phyloP scores from a whole-genome alignment of 2,113 vertebrate genomes.

The Catagonus wagneri region DNA sequence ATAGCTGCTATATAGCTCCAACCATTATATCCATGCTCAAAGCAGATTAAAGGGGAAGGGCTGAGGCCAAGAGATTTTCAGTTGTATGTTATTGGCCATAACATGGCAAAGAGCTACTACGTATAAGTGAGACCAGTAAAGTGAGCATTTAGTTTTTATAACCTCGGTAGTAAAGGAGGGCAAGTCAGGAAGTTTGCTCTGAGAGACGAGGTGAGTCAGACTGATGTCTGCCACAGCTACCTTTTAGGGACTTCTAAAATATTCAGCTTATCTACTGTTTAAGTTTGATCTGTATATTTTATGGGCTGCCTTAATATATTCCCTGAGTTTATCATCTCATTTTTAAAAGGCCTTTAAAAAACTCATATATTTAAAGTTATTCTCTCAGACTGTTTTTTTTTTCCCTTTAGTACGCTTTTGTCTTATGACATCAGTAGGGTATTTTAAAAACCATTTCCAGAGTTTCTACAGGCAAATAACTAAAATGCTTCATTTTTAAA shows the following conservation, averaged over 20 bases:
- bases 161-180: neutral
- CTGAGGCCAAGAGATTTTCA: neutral
- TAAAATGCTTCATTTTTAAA: neutral
- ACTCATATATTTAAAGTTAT: neutral
- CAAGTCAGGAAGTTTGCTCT: neutral
- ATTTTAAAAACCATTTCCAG: slow-evolving; percentile 34
- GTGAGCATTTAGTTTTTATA: neutral
- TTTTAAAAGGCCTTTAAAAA: neutral
- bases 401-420: neutral
- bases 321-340: neutral
- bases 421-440: neutral
- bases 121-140: neutral
- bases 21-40: neutral
- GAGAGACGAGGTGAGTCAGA: neutral
- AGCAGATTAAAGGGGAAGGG: neutral
- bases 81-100: neutral
- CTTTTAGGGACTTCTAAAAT: neutral
- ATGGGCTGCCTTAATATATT: neutral
- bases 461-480: neutral
- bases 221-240: neutral
- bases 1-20: neutral
- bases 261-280: neutral
- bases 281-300: neutral
- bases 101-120: neutral
- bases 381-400: neutral